Evolutionary conservation across 2,888 invertebrate genomes (phyloP), one percentile per base, ranked within the genome.

Genomic region (Orthosia gracilis): DNA sequence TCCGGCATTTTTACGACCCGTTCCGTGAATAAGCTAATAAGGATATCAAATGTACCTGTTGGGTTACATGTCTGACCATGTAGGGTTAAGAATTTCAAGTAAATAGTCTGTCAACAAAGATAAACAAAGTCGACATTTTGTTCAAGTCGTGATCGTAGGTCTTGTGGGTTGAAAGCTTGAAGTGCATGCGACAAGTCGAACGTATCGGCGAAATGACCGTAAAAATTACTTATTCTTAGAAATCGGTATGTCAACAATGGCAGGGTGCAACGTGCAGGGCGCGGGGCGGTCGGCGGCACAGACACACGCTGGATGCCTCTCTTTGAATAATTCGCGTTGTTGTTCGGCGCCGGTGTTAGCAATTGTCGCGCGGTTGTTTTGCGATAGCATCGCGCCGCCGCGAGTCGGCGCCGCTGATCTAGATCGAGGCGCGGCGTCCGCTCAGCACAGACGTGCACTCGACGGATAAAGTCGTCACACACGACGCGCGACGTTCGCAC

Each of bases 391-490:
- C 95, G 90, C 87, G 87, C 94, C 94, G 92, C 90, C 89, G 85
- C 86, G 85, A 90, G 90, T 86, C 94, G 92, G 91, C 93, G 93
- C 92, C 94, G 94, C 88, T 83, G 90, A 96, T 96, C 95, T 95
- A 95, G 96, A 96, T 96, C 94, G 94, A 95, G 95, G 94, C 94
- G 94, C 95, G 95, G 94, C 92, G 89, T 89, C 82, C 86, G 88
- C 89, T 90, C 92, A 90, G 92, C 94, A 94, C 94, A 94, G 94
- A 94, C 95, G 92, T 92, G 92, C 92, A 91, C 91, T 89, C 92
- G 91, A 90, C 89, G 96, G 95, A 96, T 96, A 96, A 95, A 96
- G 96, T 94, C 94, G 89, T 95, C 94, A 93, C 90, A 88, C 92
- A 90, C 90, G 91, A 92, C 93, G 91, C 92, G 89, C 90, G 91